These are phyloP conservation scores for Alfaro cultratus DNA, from an alignment of 2,797 vertebrate genomes.

Conservation along the genomic window DNA sequence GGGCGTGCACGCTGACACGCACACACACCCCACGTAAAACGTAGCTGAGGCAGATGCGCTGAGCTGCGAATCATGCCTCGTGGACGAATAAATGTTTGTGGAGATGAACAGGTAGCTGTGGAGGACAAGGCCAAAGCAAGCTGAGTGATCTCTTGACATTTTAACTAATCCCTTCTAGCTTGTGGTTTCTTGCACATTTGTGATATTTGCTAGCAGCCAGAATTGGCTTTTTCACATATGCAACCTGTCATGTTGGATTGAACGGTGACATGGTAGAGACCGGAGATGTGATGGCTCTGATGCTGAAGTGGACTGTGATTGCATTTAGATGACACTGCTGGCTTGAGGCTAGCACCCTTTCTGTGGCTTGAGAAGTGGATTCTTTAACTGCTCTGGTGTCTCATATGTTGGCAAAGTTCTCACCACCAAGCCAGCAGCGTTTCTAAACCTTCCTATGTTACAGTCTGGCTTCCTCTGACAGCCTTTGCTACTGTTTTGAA, in stretches of 20 bases:
- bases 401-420: slow-evolving; percentile 62
- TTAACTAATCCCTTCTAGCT: slow-evolving; percentile 93
- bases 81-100: slow-evolving; percentile 90
- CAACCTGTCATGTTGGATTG: slow-evolving; percentile 91
- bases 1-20: slow-evolving; percentile 76
- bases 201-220: slow-evolving; percentile 92
- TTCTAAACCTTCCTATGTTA: slow-evolving; percentile 20
- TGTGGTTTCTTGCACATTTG: slow-evolving; percentile 89
- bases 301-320: slow-evolving; percentile 88
- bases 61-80: slow-evolving; percentile 87
- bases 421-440: slow-evolving; percentile 49
- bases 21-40: slow-evolving; percentile 54
- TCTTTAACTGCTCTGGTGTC: slow-evolving; percentile 75
- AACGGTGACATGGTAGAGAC: slow-evolving; percentile 75
- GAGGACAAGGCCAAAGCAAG: slow-evolving; percentile 67
- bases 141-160: slow-evolving; percentile 92
- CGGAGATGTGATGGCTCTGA: slow-evolving; percentile 76
- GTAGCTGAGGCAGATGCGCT: slow-evolving; percentile 66
- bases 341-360: slow-evolving; percentile 83
- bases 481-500: background rate
- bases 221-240: slow-evolving; percentile 99
- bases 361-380: slow-evolving; percentile 74
- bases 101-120: slow-evolving; percentile 93
- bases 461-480: slow-evolving; percentile 3
- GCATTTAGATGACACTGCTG: slow-evolving; percentile 82